Conservation (phyloP, 2,797 vertebrate species). For the Leptatherina wallacei region DNA sequence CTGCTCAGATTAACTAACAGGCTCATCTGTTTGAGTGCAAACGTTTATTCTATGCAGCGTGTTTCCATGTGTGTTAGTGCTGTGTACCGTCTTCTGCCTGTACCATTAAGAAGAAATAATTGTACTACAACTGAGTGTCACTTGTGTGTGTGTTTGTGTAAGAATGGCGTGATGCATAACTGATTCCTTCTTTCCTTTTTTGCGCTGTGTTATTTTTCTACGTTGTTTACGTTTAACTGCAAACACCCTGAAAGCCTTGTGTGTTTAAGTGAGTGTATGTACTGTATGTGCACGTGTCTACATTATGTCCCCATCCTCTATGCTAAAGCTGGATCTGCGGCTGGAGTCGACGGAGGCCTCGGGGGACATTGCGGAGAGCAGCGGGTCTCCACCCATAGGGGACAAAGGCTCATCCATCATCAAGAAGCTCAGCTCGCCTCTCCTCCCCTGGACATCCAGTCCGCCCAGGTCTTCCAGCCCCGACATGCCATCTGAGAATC, state of each 20-base stretch:
- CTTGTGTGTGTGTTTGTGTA: slow-evolving; percentile 15
- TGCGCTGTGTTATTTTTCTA: slow-evolving; percentile 19
- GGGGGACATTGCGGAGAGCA: slow-evolving; percentile 95
- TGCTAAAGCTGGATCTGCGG: slow-evolving; percentile 97
- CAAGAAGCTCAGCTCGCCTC: slow-evolving; percentile 91
- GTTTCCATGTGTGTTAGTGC: slow-evolving; percentile 8
- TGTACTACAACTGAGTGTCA: slow-evolving; percentile 43
- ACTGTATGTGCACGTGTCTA: slow-evolving; percentile 65
- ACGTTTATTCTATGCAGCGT: slow-evolving; percentile 16
- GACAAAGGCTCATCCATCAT: slow-evolving; percentile 95
- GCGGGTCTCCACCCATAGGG: slow-evolving; percentile 89
- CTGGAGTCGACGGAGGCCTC: slow-evolving; percentile 96
- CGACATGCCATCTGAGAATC: slow-evolving; percentile 88
- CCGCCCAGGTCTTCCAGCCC: slow-evolving; percentile 86
- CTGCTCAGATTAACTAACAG: slow-evolving; percentile 42
- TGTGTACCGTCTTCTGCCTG: slow-evolving; percentile 18
- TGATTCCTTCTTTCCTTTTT: slow-evolving; percentile 28
- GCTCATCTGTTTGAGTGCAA: slow-evolving; percentile 11
- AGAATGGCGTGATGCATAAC: slow-evolving; percentile 20
- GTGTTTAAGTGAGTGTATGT: slow-evolving; percentile 17
- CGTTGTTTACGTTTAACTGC: slow-evolving; percentile 11
- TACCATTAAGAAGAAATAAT: slow-evolving; percentile 30
- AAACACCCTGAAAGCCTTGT: slow-evolving; percentile 24
- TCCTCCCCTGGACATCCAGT: slow-evolving; percentile 84
- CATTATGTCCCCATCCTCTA: slow-evolving; percentile 95